phyloP scores from a whole-genome alignment of 1,140 invertebrate species.

The Anoplolepis gracilipes region DNA sequence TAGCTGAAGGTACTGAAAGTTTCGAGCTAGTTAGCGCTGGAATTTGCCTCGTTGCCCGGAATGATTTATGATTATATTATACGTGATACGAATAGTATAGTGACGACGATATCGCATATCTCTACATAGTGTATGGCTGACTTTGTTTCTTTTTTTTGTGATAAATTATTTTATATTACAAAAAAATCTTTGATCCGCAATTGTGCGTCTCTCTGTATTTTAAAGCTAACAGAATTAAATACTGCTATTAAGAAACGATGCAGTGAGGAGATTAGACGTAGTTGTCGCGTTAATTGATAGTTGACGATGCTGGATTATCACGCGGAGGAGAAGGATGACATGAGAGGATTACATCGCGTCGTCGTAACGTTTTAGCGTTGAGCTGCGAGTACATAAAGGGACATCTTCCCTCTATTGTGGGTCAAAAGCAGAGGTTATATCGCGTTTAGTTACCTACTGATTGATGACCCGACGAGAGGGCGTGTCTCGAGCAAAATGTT shows the following conservation, averaged over 20 bases:
- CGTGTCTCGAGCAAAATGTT: slow-evolving; percentile 50
- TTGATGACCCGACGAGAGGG: slow-evolving; percentile 65
- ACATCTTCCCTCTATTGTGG: slow-evolving; percentile 18
- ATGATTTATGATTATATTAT: slow-evolving; percentile 11
- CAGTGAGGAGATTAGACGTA: not conserved
- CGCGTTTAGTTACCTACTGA: slow-evolving; percentile 68
- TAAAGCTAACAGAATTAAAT: not conserved
- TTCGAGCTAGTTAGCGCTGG: slow-evolving; percentile 5
- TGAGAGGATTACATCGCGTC: slow-evolving; percentile 32
- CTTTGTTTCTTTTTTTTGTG: not conserved
- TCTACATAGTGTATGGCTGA: not conserved
- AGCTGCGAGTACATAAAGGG: slow-evolving; percentile 33
- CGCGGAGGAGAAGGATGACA: not conserved
- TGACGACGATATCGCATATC: not conserved
- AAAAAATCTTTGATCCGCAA: not conserved
- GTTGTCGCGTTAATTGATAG: slow-evolving; percentile 34
- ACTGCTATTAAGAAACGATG: not conserved
- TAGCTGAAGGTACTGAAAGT: slow-evolving; percentile 33
- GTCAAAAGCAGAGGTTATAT: slow-evolving; percentile 43
- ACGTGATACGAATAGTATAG: slow-evolving; percentile 2
- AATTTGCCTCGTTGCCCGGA: slow-evolving; percentile 21
- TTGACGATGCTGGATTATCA: slow-evolving; percentile 13
- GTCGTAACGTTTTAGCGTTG: not conserved
- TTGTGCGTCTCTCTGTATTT: not conserved
- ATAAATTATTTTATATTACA: not conserved